phyloP scores from a whole-genome alignment of 1,140 invertebrate species.

The Mercenaria mercenaria region DNA sequence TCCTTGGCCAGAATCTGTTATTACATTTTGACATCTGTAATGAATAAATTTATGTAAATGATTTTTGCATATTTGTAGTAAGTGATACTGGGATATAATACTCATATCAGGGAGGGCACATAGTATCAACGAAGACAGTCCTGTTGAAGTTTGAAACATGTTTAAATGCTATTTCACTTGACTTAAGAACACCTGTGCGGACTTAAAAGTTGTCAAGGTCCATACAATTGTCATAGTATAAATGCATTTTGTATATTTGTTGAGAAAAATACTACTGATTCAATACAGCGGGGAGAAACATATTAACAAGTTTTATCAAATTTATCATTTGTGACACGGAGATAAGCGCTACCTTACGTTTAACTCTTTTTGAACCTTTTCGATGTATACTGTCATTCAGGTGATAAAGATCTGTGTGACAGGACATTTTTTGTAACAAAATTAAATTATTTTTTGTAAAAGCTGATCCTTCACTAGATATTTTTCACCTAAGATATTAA shows the following conservation, averaged over 20 bases:
- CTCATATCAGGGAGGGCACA: too few relatives aligned
- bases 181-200: conserved; percentile 38
- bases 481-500: background rate
- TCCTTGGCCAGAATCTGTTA: too few relatives aligned
- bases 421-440: background rate
- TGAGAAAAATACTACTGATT: background rate
- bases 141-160: too few relatives aligned
- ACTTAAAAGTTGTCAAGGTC: background rate
- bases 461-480: background rate
- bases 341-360: background rate
- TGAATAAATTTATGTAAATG: too few relatives aligned
- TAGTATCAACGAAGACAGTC: too few relatives aligned
- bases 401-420: background rate
- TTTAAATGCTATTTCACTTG: too few relatives aligned
- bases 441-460: background rate
- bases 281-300: background rate
- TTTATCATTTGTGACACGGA: conserved; percentile 9
- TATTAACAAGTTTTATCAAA: background rate
- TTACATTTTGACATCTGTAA: too few relatives aligned
- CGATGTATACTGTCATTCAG: background rate
- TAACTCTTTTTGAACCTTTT: background rate
- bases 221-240: background rate
- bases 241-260: conserved; percentile 26
- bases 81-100: too few relatives aligned
- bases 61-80: too few relatives aligned